Evolutionary conservation across 2,888 invertebrate genomes (phyloP).

Genomic region (Latrodectus hesperus): DNA sequence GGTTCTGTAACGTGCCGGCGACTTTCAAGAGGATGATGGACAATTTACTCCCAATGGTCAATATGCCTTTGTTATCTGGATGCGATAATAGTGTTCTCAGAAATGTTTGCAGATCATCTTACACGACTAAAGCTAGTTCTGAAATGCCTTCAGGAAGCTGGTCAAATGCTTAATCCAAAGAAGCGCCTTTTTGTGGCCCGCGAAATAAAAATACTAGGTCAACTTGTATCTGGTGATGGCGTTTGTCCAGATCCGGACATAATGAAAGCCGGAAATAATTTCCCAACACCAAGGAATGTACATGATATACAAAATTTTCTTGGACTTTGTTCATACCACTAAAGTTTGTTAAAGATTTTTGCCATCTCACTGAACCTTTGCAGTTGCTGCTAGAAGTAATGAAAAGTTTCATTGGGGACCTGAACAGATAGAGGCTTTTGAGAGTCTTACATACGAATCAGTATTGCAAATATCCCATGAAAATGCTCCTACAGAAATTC

Average conservation of each 20-base stretch:
- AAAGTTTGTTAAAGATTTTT: slow-evolving; percentile 11
- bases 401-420: slow-evolving; percentile 30
- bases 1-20: too few species aligned
- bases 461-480: slow-evolving; percentile 71
- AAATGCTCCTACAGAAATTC: slow-evolving; percentile 68
- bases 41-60: too few species aligned
- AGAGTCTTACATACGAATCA: slow-evolving; percentile 59
- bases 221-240: slow-evolving; percentile 33
- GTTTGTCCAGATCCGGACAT: slow-evolving; percentile 23
- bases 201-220: slow-evolving; percentile 61
- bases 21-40: too few species aligned
- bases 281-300: slow-evolving; percentile 18
- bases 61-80: too few species aligned
- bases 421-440: slow-evolving; percentile 24
- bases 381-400: slow-evolving; percentile 21
- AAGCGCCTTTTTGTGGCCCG: slow-evolving; percentile 70
- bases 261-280: slow-evolving; percentile 1
- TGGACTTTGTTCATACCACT: too few species aligned
- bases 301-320: neutral
- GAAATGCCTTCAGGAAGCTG: slow-evolving; percentile 60
- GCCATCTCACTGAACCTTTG: slow-evolving; percentile 36
- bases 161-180: slow-evolving; percentile 68
- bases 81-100: too few species aligned
- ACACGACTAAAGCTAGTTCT: slow-evolving; percentile 59
- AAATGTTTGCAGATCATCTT: slow-evolving; percentile 69